Conservation (phyloP, 2,888 invertebrate genomes). For the Erebia aethiops region DNA sequence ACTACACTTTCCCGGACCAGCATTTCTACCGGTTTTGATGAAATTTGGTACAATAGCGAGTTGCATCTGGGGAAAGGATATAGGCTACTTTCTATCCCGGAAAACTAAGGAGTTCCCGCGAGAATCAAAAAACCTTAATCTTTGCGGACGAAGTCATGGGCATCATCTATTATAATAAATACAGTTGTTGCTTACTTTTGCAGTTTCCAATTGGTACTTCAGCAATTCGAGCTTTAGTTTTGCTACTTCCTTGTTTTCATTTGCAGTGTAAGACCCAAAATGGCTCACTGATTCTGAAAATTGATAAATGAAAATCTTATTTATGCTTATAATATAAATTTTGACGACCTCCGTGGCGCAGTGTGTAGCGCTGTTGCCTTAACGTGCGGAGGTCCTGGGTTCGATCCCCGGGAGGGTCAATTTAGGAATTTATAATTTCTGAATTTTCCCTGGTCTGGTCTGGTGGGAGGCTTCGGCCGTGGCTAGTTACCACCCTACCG, state of each 20-base stretch:
- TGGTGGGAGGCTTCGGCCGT: no score
- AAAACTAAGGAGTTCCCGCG: background rate
- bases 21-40: background rate
- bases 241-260: conserved; percentile 58
- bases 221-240: conserved; percentile 66
- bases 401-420: no score
- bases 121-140: background rate
- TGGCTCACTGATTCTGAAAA: conserved; percentile 54
- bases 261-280: conserved; percentile 38
- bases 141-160: background rate
- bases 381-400: no score
- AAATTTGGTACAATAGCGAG: background rate
- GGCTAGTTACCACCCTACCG: no score
- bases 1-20: background rate
- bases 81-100: background rate
- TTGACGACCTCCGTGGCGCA: no score
- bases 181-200: conserved; percentile 56
- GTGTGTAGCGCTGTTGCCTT: no score
- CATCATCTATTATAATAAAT: background rate
- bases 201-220: conserved; percentile 70
- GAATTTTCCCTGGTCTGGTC: no score
- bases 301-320: background rate
- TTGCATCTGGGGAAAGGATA: background rate
- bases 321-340: background rate
- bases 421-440: no score